Percentiles rank a stretch among this genome's conserved stretches.
Evolutionary conservation across 2,888 invertebrate genomes (phyloP).

Genomic region (Caradrina clavipalpis): DNA sequence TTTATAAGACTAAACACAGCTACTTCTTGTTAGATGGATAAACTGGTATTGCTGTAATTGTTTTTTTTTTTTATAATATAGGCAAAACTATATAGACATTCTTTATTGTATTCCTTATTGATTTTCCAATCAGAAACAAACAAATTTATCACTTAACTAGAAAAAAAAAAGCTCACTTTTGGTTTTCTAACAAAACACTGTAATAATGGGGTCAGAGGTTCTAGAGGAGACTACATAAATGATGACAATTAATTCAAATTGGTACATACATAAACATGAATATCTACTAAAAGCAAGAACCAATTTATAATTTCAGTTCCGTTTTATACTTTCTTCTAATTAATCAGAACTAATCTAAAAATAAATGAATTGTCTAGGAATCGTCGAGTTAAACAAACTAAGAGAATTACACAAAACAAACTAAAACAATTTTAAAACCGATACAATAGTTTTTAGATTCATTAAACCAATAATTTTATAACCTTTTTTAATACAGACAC

Average conservation of each 20-base stretch:
- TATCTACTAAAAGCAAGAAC: neutral
- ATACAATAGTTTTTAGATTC: neutral
- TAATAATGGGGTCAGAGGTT: neutral
- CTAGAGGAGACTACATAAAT: neutral
- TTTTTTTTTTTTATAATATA: too few species aligned
- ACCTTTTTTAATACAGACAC: slow-evolving; percentile 23
- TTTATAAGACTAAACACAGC: too few species aligned
- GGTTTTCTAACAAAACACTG: neutral
- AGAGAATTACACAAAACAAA: slow-evolving; percentile 2
- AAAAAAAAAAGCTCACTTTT: neutral
- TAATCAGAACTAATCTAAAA: neutral
- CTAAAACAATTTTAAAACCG: neutral
- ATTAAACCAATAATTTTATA: slow-evolving; percentile 1
- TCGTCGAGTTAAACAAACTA: neutral
- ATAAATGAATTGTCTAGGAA: neutral
- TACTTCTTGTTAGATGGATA: too few species aligned
- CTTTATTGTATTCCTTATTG: neutral
- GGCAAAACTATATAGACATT: too few species aligned
- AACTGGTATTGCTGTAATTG: too few species aligned
- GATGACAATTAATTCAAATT: neutral
- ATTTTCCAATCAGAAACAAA: neutral
- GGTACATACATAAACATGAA: neutral
- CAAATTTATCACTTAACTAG: neutral
- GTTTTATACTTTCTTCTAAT: neutral
- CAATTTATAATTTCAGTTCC: neutral